Conservation (phyloP, 2,888 invertebrate genomes). For the Cheilosia scutellata region DNA sequence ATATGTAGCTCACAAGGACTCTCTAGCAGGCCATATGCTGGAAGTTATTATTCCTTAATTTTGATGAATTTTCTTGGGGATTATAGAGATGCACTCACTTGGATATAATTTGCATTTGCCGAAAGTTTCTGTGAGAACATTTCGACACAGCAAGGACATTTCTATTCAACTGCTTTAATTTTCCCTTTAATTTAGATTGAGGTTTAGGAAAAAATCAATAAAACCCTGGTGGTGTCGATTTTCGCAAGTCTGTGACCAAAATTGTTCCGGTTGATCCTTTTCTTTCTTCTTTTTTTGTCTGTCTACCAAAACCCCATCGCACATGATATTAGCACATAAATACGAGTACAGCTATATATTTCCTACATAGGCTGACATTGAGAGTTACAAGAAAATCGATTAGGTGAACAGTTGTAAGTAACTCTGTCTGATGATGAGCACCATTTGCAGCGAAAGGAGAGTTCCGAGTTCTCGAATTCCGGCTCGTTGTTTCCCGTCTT, state of each 20-base stretch:
- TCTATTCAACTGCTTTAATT: constrained; percentile 29
- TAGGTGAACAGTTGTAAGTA: constrained; percentile 47
- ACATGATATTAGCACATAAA: constrained; percentile 53
- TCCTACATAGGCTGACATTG: constrained; percentile 74
- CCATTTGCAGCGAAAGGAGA: constrained; percentile 40
- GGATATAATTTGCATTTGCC: constrained; percentile 67
- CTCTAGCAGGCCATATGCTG: constrained; percentile 11
- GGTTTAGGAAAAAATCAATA: constrained; percentile 62
- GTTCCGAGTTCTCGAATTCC: constrained; percentile 38
- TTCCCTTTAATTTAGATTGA: constrained; percentile 45
- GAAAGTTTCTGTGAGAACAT: constrained; percentile 29
- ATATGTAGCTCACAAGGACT: constrained; percentile 4
- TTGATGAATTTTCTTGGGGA: constrained; percentile 47
- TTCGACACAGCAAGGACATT: constrained; percentile 5
- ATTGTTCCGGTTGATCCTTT: constrained; percentile 73
- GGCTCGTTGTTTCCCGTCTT: constrained; percentile 41
- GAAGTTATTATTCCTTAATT: constrained; percentile 60
- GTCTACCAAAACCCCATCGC: constrained; percentile 48
- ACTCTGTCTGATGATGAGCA: constrained; percentile 9
- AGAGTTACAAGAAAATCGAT: constrained; percentile 73
- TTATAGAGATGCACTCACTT: constrained; percentile 59
- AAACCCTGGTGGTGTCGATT: constrained; percentile 55
- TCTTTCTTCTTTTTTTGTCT: constrained; percentile 29
- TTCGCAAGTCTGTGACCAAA: constrained; percentile 74
- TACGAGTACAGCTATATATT: constrained; percentile 39